A percentile compares a stretch with the other conserved stretches of the same genome.
Evolutionary conservation across 2,113 vertebrate genomes (phyloP).

Genomic region (Phalacrocorax pelagicus): DNA sequence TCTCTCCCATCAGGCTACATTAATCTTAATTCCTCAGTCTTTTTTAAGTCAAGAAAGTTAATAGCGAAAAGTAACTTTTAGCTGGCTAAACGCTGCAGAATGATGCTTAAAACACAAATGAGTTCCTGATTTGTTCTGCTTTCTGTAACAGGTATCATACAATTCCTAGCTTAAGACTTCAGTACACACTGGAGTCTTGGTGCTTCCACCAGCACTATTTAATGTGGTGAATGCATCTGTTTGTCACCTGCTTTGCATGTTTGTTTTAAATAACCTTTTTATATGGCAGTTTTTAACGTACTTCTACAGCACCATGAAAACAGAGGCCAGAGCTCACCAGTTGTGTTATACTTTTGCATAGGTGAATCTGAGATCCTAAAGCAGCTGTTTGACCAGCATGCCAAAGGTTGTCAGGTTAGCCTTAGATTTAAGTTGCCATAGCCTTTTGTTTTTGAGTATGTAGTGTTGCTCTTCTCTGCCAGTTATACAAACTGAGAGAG

Average conservation of each 20-base stretch:
- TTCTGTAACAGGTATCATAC: background rate
- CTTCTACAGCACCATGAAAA: background rate
- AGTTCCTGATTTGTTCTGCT: background rate
- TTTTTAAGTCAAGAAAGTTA: background rate
- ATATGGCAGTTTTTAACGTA: background rate
- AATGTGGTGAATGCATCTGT: background rate
- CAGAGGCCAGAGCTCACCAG: background rate
- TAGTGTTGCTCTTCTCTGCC: background rate
- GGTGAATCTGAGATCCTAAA: background rate
- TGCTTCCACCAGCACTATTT: background rate
- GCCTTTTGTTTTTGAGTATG: background rate
- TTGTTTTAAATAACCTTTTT: background rate
- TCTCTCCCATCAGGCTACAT: background rate
- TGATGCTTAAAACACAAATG: background rate
- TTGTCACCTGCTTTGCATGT: too few relatives aligned
- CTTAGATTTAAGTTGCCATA: background rate
- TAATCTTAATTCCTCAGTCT: background rate
- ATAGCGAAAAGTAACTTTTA: background rate
- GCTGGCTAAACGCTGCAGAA: background rate
- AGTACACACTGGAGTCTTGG: background rate
- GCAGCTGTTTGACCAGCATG: background rate
- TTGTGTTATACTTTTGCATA: background rate
- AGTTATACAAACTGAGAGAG: background rate
- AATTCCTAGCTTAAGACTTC: background rate
- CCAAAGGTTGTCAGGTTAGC: background rate